These are phyloP conservation scores for Sinotaia quadrata DNA, from an alignment of 2,888 invertebrate species.

Conservation along the genomic window DNA sequence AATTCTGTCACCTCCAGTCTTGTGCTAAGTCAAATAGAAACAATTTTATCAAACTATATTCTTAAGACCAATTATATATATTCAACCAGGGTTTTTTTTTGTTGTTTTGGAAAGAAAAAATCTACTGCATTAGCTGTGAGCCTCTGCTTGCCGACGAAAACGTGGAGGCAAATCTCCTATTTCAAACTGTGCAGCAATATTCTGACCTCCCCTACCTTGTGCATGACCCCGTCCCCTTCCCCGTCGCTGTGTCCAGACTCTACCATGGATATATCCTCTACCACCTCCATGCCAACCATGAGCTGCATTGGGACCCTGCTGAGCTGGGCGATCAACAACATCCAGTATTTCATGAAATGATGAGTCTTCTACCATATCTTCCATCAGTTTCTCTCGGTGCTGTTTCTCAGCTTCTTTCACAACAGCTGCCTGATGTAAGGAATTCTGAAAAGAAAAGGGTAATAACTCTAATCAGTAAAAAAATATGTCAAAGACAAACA, in stretches of 20 bases:
- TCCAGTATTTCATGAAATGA: conserved; percentile 1
- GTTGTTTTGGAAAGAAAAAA: too few species aligned
- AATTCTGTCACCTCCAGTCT: too few species aligned
- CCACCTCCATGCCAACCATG: background rate
- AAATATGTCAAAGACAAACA: too few species aligned
- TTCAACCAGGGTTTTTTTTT: too few species aligned
- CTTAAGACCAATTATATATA: too few species aligned
- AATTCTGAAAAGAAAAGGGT: background rate
- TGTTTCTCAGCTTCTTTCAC: conserved; percentile 14
- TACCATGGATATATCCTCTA: background rate
- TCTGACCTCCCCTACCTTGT: background rate
- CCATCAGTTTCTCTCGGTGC: conserved; percentile 22
- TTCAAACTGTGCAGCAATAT: conserved; percentile 4
- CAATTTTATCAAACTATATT: too few species aligned
- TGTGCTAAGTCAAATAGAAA: too few species aligned
- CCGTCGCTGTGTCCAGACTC: too few species aligned
- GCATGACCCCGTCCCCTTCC: background rate
- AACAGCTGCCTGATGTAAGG: background rate
- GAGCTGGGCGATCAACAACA: conserved; percentile 10
- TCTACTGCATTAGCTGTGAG: background rate
- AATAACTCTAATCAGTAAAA: too few species aligned
- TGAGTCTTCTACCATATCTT: conserved; percentile 18
- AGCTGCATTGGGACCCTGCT: background rate
- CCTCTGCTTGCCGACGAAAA: background rate
- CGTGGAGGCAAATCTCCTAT: conserved; percentile 20